Evolutionary conservation across 2,113 vertebrate genomes (phyloP).

Genomic region (Casuarius casuarius): DNA sequence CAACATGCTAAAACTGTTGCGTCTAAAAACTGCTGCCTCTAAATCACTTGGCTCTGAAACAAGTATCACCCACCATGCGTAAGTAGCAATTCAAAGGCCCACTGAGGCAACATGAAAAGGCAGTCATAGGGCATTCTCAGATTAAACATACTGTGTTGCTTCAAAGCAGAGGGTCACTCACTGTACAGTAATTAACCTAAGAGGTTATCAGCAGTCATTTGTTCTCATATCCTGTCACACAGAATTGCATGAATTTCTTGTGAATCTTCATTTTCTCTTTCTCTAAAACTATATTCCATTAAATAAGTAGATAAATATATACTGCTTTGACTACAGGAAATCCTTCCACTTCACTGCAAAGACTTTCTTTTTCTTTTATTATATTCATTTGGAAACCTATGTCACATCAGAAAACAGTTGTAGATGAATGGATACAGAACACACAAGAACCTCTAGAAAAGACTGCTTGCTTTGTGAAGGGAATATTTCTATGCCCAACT

Average conservation of each 20-base stretch:
- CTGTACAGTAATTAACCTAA: constrained; percentile 10
- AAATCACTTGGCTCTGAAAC: not conserved
- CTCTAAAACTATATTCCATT: not conserved
- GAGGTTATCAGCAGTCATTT: not conserved
- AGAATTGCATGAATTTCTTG: not conserved
- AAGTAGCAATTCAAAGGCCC: not conserved
- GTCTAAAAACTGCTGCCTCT: not conserved
- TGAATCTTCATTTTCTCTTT: not conserved
- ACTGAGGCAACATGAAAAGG: not conserved
- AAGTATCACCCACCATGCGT: not conserved
- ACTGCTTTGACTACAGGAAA: not conserved
- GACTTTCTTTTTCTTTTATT: not conserved
- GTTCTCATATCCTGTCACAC: not conserved
- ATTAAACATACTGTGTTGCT: not conserved
- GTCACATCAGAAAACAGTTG: not conserved
- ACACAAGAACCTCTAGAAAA: not conserved
- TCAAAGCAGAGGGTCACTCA: not conserved
- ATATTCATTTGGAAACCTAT: not conserved
- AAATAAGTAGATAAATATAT: not conserved
- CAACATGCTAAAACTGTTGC: not conserved
- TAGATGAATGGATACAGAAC: not conserved
- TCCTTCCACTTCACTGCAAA: not conserved
- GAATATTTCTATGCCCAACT: not conserved
- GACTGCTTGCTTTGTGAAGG: not conserved
- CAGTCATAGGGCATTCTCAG: not conserved